A percentile compares a stretch with the other conserved stretches of the same genome.
phyloP scores from a whole-genome alignment of 2,113 vertebrate species.

The Trogon surrucura region DNA sequence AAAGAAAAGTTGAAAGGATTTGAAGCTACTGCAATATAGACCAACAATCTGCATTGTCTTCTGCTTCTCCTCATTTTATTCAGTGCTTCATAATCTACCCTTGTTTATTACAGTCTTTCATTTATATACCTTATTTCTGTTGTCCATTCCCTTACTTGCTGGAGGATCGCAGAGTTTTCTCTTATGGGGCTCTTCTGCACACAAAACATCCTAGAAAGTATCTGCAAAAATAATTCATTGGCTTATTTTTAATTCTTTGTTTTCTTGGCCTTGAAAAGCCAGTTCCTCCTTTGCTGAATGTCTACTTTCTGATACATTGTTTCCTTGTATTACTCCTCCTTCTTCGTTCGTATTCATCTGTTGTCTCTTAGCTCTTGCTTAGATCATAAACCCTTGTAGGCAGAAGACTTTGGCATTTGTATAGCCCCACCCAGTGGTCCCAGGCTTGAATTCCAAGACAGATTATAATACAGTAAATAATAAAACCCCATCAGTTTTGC shows the following conservation, averaged over 20 bases:
- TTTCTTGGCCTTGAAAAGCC: background rate
- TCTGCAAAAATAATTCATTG: background rate
- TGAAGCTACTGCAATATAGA: background rate
- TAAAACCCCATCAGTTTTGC: accelerated
- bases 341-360: background rate
- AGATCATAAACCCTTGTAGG: background rate
- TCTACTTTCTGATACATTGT: background rate
- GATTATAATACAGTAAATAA: background rate
- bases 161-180: background rate
- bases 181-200: background rate
- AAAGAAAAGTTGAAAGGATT: background rate
- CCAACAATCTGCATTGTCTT: background rate
- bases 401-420: background rate
- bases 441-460: background rate
- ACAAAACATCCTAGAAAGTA: background rate
- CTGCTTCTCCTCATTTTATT: background rate
- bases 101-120: background rate
- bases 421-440: background rate
- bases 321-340: background rate
- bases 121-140: background rate
- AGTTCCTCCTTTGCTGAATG: background rate
- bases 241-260: background rate
- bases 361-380: background rate
- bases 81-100: background rate
- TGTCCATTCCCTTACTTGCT: background rate